Conservation (phyloP, 2,888 invertebrate genomes). For the Erebia aethiops region DNA sequence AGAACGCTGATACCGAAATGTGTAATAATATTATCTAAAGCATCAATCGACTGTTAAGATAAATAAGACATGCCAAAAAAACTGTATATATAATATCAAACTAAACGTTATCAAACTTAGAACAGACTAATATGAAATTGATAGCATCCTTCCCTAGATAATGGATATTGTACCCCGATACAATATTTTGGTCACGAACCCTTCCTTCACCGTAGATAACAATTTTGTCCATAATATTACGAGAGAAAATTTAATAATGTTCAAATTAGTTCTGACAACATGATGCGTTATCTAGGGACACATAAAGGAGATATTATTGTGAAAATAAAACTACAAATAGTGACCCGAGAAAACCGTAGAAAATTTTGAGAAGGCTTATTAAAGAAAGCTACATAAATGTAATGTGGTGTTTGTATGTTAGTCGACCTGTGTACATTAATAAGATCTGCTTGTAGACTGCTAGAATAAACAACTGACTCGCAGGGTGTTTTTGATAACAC, state of each 20-base stretch:
- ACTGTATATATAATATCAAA: background rate
- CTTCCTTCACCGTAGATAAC: conserved; percentile 34
- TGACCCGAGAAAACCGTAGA: too few relatives aligned
- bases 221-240: conserved; percentile 31
- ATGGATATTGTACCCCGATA: conserved; percentile 41
- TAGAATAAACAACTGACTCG: too few relatives aligned
- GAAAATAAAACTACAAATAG: background rate
- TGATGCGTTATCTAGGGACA: background rate
- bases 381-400: too few relatives aligned
- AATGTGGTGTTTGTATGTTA: too few relatives aligned
- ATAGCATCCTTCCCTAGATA: conserved; percentile 33
- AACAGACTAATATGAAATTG: conserved; percentile 33
- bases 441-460: too few relatives aligned
- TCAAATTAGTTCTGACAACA: conserved; percentile 20
- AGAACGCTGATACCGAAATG: too few relatives aligned
- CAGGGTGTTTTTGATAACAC: too few relatives aligned
- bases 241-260: conserved; percentile 22
- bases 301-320: background rate
- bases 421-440: too few relatives aligned
- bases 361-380: too few relatives aligned
- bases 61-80: too few relatives aligned
- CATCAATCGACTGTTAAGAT: too few relatives aligned
- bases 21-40: too few relatives aligned
- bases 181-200: conserved; percentile 53
- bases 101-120: background rate